Percentiles rank a stretch among this genome's conserved stretches.
These are phyloP conservation scores for Agonopterix heracliana DNA, from an alignment of 2,888 invertebrate species.

Conservation along the genomic window DNA sequence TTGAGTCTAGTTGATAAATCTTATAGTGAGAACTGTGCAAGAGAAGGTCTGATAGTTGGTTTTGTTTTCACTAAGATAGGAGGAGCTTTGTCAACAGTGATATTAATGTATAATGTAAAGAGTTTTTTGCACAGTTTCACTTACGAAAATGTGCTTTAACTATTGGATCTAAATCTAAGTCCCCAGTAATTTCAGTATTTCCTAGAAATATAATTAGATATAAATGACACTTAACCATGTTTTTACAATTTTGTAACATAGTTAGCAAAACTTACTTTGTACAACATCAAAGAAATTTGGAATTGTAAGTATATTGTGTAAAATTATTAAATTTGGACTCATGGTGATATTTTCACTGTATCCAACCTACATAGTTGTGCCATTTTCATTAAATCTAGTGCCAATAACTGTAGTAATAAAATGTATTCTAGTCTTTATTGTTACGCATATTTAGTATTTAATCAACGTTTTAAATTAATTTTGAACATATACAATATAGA, in stretches of 20 bases:
- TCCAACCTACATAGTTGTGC: constrained; percentile 66
- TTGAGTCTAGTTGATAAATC: constrained; percentile 28
- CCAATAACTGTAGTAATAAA: constrained; percentile 75
- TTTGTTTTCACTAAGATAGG: constrained; percentile 28
- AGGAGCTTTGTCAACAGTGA: constrained; percentile 63
- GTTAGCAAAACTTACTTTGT: constrained; percentile 62
- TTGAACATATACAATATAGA: constrained; percentile 50
- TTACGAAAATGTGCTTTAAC: constrained; percentile 49
- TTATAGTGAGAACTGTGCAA: constrained; percentile 63
- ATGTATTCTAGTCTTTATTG: constrained; percentile 78
- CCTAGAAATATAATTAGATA: constrained; percentile 61
- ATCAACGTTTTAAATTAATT: constrained; percentile 69
- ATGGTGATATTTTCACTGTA: constrained; percentile 44
- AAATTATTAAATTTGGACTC: constrained; percentile 24
- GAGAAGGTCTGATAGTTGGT: constrained; percentile 43
- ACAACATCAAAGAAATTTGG: constrained; percentile 36
- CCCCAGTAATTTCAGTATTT: constrained; percentile 63
- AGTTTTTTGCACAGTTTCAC: constrained; percentile 64
- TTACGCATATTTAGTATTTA: constrained; percentile 74
- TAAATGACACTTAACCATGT: constrained; percentile 53
- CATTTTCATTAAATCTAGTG: constrained; percentile 71
- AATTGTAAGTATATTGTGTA: constrained; percentile 43
- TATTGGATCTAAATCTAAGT: constrained; percentile 46
- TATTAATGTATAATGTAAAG: constrained; percentile 54
- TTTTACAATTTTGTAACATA: constrained; percentile 68